Percentiles rank a stretch among this genome's conserved stretches.
Evolutionary conservation across 2,113 vertebrate genomes (phyloP).

Genomic region (Platichthys stellatus): DNA sequence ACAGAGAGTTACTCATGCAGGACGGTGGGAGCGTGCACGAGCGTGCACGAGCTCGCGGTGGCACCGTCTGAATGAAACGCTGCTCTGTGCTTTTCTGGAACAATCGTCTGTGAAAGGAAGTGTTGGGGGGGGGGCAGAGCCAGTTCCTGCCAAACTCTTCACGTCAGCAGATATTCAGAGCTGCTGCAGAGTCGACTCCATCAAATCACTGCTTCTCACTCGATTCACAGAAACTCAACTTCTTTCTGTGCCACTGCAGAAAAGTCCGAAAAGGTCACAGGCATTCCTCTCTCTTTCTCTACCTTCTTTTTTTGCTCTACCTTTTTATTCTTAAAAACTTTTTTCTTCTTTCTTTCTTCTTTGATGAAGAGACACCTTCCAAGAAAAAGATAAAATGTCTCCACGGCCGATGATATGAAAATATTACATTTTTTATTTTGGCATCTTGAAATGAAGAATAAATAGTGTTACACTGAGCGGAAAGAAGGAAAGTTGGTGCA

Average conservation of each 20-base stretch:
- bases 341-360: background rate
- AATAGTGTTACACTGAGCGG: too few relatives aligned
- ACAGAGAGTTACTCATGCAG: conserved; percentile 22
- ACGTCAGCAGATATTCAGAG: conserved; percentile 1
- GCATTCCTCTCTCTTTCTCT: background rate
- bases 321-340: too few relatives aligned
- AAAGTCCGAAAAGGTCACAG: background rate
- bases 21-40: background rate
- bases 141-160: background rate
- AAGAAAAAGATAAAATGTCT: too few relatives aligned
- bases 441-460: too few relatives aligned
- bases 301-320: background rate
- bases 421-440: too few relatives aligned
- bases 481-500: too few relatives aligned
- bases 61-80: conserved; percentile 9
- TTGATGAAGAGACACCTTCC: too few relatives aligned
- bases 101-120: background rate
- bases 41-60: background rate
- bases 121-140: background rate
- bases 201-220: background rate
- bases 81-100: conserved; percentile 4
- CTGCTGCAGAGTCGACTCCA: too few relatives aligned
- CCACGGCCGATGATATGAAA: too few relatives aligned
- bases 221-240: background rate
- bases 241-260: background rate